Percentiles rank a stretch among this genome's conserved stretches.
phyloP scores from a whole-genome alignment of 2,888 invertebrate species.

The Teleogryllus oceanicus region DNA sequence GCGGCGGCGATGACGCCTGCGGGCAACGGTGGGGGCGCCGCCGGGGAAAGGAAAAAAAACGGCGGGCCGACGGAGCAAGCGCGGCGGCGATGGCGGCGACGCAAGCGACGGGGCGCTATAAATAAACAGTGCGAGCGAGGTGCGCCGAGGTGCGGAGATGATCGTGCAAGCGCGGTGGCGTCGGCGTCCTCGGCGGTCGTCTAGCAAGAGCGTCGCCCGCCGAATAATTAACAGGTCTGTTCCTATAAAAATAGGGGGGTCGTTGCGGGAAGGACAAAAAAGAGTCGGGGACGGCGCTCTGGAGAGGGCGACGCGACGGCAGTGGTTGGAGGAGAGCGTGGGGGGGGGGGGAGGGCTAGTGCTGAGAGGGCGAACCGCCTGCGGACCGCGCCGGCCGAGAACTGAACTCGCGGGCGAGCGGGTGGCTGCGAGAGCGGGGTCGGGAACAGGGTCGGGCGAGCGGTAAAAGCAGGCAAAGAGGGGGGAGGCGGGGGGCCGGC shows the following conservation, averaged over 20 bases:
- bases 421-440: neutral
- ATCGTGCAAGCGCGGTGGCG: neutral
- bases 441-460: neutral
- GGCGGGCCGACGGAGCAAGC: no score
- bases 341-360: conserved; percentile 3
- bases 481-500: neutral
- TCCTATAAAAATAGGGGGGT: neutral
- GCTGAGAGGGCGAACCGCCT: neutral
- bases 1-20: neutral
- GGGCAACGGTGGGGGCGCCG: neutral
- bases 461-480: neutral
- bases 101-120: neutral
- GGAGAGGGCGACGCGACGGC: neutral
- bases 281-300: neutral
- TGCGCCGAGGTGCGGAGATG: neutral
- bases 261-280: neutral
- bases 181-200: neutral
- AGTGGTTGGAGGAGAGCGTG: neutral
- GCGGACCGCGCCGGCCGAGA: neutral
- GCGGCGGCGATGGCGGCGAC: no score
- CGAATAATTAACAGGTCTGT: conserved; percentile 2
- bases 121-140: conserved; percentile 6
- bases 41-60: no score
- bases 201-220: neutral
- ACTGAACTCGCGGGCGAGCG: neutral